Evolutionary conservation across 2,797 vertebrate species (phyloP).

Genomic region (Tapirus indicus): DNA sequence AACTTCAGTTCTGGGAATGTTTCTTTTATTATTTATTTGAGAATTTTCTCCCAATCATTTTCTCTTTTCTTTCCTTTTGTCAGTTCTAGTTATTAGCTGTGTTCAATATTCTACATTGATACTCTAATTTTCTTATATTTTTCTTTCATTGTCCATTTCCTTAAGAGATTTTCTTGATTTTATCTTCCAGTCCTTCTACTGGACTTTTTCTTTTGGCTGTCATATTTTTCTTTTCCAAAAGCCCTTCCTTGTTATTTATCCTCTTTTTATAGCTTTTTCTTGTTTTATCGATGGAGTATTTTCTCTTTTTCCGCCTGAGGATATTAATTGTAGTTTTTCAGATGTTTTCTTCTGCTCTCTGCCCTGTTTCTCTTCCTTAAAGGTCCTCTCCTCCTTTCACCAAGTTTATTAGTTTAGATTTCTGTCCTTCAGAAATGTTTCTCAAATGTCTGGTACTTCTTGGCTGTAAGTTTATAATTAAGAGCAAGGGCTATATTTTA

Average conservation of each 20-base stretch:
- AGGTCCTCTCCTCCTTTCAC: not conserved
- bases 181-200: conserved; percentile 3
- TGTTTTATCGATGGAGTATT: not conserved
- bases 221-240: conserved; percentile 16
- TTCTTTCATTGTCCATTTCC: conserved; percentile 31
- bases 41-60: not conserved
- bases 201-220: not conserved
- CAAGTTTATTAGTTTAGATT: conserved; percentile 12
- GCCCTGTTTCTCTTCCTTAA: not conserved
- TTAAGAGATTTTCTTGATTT: not conserved
- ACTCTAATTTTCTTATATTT: not conserved
- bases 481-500: not conserved
- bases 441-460: conserved; percentile 26
- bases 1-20: not conserved
- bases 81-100: conserved; percentile 2
- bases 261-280: not conserved
- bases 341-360: not conserved
- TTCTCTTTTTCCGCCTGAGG: not conserved
- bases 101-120: not conserved
- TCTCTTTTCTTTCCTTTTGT: not conserved
- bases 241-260: not conserved
- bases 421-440: not conserved
- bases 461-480: conserved; percentile 10
- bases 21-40: conserved; percentile 56
- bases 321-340: not conserved